Percentiles rank a stretch among this genome's conserved stretches.
These are phyloP conservation scores for Eupeodes corollae DNA, from an alignment of 1,140 invertebrate genomes.

Conservation along the genomic window DNA sequence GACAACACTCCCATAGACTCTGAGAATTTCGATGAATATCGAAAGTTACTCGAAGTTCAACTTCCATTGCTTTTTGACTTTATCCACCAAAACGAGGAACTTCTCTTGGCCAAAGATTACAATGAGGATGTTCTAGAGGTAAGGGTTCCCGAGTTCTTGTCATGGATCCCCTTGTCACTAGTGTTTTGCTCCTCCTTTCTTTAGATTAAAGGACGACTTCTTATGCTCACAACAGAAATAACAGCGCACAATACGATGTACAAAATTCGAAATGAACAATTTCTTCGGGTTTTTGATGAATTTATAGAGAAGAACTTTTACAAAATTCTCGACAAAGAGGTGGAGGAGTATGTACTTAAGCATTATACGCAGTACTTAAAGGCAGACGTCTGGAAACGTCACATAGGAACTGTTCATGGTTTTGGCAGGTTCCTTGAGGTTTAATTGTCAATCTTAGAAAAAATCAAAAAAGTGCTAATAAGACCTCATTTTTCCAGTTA, in stretches of 20 bases:
- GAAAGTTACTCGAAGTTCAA: slow-evolving; percentile 3
- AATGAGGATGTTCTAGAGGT: not conserved
- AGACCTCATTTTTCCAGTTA: not conserved
- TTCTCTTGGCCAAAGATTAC: not conserved
- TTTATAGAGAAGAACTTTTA: not conserved
- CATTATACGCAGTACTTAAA: not conserved
- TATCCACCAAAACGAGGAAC: slow-evolving; percentile 1
- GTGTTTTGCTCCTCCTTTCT: not conserved
- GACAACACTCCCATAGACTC: slow-evolving; percentile 3
- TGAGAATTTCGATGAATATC: slow-evolving; percentile 7
- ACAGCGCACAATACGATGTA: not conserved
- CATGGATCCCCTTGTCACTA: not conserved
- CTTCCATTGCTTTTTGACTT: slow-evolving; percentile 4
- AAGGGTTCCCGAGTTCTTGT: too few relatives aligned
- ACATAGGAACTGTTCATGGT: slow-evolving; percentile 7
- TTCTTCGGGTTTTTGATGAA: slow-evolving; percentile 2
- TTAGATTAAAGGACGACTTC: not conserved
- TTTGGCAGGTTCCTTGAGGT: slow-evolving; percentile 7
- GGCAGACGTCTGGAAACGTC: slow-evolving; percentile 5
- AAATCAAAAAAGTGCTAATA: not conserved
- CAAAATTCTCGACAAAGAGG: not conserved
- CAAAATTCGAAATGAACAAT: not conserved
- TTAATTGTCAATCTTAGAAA: not conserved
- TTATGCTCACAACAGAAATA: slow-evolving; percentile 6
- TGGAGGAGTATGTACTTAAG: not conserved